These are phyloP conservation scores for Vireo griseus DNA, from an alignment of 2,797 vertebrate species.

Conservation along the genomic window DNA sequence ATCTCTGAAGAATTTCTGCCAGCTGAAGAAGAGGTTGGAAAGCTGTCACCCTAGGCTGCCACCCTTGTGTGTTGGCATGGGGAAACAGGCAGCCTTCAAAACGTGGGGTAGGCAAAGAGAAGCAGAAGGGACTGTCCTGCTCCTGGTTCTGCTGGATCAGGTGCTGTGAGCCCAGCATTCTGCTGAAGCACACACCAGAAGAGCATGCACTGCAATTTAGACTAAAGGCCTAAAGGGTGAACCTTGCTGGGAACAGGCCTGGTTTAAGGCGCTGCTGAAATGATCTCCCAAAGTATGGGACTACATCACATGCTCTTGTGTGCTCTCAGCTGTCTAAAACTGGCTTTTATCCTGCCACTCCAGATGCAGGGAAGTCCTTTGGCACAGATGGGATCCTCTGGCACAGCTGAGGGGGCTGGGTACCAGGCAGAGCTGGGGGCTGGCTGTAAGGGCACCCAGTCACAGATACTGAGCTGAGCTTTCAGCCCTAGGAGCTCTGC, in stretches of 20 bases:
- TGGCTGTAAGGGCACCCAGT: neutral
- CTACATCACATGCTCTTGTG: neutral
- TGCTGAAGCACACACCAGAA: neutral
- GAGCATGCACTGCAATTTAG: neutral
- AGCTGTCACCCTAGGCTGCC: neutral
- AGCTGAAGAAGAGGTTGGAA: neutral
- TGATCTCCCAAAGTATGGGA: neutral
- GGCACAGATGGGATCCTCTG: neutral
- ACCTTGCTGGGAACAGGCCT: neutral
- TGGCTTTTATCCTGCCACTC: neutral
- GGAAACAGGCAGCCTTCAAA: neutral
- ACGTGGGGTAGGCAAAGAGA: neutral
- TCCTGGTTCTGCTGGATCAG: neutral
- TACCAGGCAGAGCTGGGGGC: neutral
- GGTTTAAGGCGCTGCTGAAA: neutral
- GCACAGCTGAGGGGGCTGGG: neutral
- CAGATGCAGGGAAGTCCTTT: neutral
- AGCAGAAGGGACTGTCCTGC: neutral
- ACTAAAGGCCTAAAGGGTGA: neutral
- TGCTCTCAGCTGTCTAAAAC: neutral
- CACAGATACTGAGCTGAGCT: neutral
- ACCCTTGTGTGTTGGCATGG: neutral
- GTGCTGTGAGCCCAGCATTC: neutral
- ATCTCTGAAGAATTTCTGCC: conserved; percentile 10
- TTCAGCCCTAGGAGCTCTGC: neutral